These are phyloP conservation scores for Gobiocypris rarus DNA, from an alignment of 2,113 vertebrate species.

Conservation along the genomic window DNA sequence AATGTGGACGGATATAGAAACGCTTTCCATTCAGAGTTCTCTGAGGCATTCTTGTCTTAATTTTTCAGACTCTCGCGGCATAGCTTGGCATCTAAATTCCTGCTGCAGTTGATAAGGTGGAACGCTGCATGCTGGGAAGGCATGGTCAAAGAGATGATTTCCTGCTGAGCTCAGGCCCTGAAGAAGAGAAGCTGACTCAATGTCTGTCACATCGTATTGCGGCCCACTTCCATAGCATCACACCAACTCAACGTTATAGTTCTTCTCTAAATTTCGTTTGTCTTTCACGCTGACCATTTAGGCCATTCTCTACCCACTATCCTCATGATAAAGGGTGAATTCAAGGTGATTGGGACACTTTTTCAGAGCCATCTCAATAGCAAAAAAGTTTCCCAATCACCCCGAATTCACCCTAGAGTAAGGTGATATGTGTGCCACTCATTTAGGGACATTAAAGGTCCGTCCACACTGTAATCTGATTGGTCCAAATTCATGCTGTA, in stretches of 20 bases:
- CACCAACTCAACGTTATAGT: conserved; percentile 38
- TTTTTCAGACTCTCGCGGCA: not conserved
- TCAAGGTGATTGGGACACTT: too few species aligned
- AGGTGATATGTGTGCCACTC: conserved; percentile 29
- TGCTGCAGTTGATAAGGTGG: conserved; percentile 34
- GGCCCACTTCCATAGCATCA: conserved; percentile 32
- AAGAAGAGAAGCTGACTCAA: conserved; percentile 50
- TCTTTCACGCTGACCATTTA: conserved; percentile 48
- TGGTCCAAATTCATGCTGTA: not conserved
- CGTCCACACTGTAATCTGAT: not conserved
- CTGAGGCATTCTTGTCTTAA: conserved; percentile 6
- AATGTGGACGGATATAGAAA: conserved; percentile 26
- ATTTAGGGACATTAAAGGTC: too few species aligned
- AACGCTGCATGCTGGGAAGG: conserved; percentile 52
- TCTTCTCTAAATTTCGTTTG: conserved; percentile 50
- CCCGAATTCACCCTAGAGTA: too few species aligned
- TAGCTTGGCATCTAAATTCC: conserved; percentile 34
- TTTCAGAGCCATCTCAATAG: too few species aligned
- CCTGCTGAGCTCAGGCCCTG: conserved; percentile 39
- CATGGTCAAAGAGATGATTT: conserved; percentile 40
- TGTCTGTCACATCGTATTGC: conserved; percentile 47
- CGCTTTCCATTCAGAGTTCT: conserved; percentile 7
- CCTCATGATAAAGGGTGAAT: not conserved
- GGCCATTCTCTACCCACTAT: not conserved
- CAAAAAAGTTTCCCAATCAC: too few species aligned